These are phyloP conservation scores for Drosophila sturtevanti DNA, from an alignment of 1,140 invertebrate species.

Conservation along the genomic window DNA sequence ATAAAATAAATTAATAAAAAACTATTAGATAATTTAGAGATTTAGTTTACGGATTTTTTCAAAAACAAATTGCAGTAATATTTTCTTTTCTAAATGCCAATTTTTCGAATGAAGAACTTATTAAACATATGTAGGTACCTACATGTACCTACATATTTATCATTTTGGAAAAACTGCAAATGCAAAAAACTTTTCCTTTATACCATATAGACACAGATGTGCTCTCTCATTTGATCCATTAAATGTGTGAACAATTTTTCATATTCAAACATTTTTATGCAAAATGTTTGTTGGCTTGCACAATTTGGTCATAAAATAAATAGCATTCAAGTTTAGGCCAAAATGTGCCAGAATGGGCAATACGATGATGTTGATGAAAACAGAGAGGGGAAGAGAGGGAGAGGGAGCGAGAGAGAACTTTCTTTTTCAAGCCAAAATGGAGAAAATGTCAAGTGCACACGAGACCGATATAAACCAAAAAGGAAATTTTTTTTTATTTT, in stretches of 20 bases:
- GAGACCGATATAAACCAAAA: conserved; percentile 1
- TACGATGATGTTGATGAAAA: conserved; percentile 11
- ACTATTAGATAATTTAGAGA: no score
- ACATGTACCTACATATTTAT: neutral
- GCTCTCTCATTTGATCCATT: neutral
- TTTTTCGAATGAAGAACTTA: no score
- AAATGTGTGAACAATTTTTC: neutral
- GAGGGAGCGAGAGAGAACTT: conserved; percentile 10
- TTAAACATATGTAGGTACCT: no score
- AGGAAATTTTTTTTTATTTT: neutral
- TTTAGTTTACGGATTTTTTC: no score
- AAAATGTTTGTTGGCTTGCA: conserved; percentile 2
- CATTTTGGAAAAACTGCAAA: neutral
- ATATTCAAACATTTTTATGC: neutral
- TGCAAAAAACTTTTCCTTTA: neutral
- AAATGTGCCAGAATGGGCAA: neutral
- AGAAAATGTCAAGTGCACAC: conserved; percentile 63
- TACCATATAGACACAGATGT: neutral
- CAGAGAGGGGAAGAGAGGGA: neutral
- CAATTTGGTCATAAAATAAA: conserved; percentile 7
- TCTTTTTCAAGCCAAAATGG: conserved; percentile 20
- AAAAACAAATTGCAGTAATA: no score
- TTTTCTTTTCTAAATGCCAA: no score
- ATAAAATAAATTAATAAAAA: no score
- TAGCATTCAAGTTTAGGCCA: conserved; percentile 2